Evolutionary conservation across 2,113 vertebrate genomes (phyloP).

Genomic region (Nyctibius bracteatus): DNA sequence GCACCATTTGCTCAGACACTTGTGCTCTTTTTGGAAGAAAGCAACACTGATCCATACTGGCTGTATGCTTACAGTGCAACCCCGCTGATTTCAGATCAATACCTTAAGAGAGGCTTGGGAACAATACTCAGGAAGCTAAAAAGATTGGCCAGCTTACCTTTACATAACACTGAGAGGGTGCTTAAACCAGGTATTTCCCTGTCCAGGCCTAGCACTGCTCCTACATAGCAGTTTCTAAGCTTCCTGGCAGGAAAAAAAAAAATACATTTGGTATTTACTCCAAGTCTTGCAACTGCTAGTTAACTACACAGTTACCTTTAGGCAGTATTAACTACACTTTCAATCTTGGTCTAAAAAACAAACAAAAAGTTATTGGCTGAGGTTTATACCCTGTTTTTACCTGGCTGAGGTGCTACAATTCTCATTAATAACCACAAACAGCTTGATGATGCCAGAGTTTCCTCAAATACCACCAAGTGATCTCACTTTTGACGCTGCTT

Average conservation of each 20-base stretch:
- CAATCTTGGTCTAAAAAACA: not conserved
- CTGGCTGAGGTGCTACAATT: constrained; percentile 48
- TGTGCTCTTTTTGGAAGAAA: not conserved
- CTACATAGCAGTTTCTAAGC: not conserved
- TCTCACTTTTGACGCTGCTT: not conserved
- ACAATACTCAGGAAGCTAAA: not conserved
- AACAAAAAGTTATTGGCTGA: constrained; percentile 25
- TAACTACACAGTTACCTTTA: not conserved
- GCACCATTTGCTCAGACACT: not conserved
- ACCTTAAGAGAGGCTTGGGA: not conserved
- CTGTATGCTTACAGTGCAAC: not conserved
- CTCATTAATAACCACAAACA: not conserved
- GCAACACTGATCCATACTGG: not conserved
- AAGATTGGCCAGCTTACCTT: not conserved
- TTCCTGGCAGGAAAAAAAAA: not conserved
- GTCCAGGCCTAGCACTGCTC: not conserved
- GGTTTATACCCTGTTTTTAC: constrained; percentile 61
- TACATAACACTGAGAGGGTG: not conserved
- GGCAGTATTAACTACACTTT: not conserved
- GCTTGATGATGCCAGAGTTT: not conserved
- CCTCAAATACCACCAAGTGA: not conserved
- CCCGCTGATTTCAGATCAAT: not conserved
- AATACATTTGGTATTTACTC: not conserved
- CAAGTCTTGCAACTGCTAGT: not conserved
- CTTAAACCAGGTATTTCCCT: not conserved